A percentile compares a stretch with the other conserved stretches of the same genome.
phyloP scores from a whole-genome alignment of 1,140 invertebrate species.

The Colletes latitarsis region DNA sequence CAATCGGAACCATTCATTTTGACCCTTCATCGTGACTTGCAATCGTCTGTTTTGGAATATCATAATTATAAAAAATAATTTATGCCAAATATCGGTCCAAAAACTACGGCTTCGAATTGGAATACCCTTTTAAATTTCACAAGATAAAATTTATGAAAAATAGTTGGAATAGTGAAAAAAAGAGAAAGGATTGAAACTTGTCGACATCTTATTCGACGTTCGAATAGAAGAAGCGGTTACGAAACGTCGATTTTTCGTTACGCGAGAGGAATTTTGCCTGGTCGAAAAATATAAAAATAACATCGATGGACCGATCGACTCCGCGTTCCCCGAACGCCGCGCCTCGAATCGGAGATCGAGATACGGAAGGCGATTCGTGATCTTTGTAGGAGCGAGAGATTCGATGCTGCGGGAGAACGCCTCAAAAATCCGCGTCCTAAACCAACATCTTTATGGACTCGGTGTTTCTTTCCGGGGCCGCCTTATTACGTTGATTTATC shows the following conservation, averaged over 20 bases:
- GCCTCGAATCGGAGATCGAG: constrained; percentile 19
- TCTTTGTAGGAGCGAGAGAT: constrained; percentile 45
- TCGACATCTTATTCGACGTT: background rate
- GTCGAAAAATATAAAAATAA: background rate
- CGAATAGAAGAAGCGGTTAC: background rate
- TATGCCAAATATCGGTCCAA: too few relatives aligned
- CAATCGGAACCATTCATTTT: background rate
- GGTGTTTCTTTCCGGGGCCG: constrained; percentile 51
- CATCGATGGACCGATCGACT: background rate
- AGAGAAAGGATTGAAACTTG: too few relatives aligned
- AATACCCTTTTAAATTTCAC: too few relatives aligned
- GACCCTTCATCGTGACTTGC: background rate
- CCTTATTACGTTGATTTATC: constrained; percentile 70
- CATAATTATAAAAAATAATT: too few relatives aligned
- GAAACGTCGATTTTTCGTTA: constrained; percentile 20
- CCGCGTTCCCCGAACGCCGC: constrained; percentile 5
- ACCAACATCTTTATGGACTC: constrained; percentile 69
- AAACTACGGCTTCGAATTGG: too few relatives aligned
- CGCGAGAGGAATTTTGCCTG: constrained; percentile 7
- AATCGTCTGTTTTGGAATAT: too few relatives aligned
- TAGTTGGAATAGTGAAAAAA: too few relatives aligned
- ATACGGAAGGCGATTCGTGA: constrained; percentile 45
- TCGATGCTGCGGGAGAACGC: constrained; percentile 39
- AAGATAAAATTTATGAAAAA: too few relatives aligned
- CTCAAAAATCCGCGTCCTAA: constrained; percentile 62